Base-by-base conservation (phyloP, 2,113 vertebrate species). In the Scalopus aquaticus region DNA sequence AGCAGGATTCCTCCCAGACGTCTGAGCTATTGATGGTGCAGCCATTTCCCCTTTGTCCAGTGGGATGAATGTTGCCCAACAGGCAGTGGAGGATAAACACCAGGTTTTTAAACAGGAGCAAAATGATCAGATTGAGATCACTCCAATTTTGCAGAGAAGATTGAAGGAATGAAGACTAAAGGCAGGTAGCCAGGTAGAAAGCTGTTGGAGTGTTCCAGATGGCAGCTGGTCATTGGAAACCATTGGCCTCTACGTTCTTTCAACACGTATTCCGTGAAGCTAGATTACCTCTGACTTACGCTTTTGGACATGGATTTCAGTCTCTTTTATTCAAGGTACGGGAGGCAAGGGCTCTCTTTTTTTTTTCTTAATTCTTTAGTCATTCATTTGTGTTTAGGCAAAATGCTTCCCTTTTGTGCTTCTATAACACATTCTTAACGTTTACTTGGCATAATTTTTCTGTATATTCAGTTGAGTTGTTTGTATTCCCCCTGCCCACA, bases 1-100 rank as follows among this genome's bases (percentile, higher is more conserved):
- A 69, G 12, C 7, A 28, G 58, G 49, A 44, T 1, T 24, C 32
- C 8, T 30, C 12, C 10, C 16, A 0, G 0, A 17, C 16, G 6
- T 69, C 24, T 58, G 30, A 5, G 9, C 37, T 81, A n/a, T 78
- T 32, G 37, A 35, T 39, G 32, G 22, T 5, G 7, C 49, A 51
- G 8, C 12, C 35, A 56, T 30, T 76, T 87, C 24, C 37, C 46
- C 9, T 35, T 42, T 24, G 24, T 28, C 60, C 12, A 51, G 22
- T n/a, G 17, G 69, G 74, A 15, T 49, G 46, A 60, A 9, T 39
- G n/a, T 64, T 77, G 20, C 24, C 32, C 62, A 56, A 62, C 49
- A 4, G 32, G 60, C 56, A 54, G 35, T 9, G 12, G 39, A 79
- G n/a, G 56, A 20, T 46, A n/a, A 54, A 17, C 16, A 16, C 20